A percentile compares a stretch with the other conserved stretches of the same genome.
These are phyloP conservation scores for Trematomus loennbergii DNA, from an alignment of 2,113 vertebrate species.

Conservation along the genomic window DNA sequence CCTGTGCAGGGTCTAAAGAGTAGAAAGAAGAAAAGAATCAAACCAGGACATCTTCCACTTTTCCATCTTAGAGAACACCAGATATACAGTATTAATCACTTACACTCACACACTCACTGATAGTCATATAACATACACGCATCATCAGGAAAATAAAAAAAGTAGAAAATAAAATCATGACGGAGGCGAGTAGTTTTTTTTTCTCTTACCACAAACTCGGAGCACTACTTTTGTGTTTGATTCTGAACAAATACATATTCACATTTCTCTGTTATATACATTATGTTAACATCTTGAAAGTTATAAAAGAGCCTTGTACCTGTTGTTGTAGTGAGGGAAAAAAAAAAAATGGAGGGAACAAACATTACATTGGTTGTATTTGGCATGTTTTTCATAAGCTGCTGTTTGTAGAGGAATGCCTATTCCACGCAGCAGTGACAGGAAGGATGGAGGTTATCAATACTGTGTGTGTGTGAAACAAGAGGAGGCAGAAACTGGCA, in stretches of 20 bases:
- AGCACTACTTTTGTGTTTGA: conserved; percentile 78
- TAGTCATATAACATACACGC: conserved; percentile 76
- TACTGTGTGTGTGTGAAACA: neutral
- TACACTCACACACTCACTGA: conserved; percentile 73
- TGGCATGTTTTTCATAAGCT: conserved; percentile 71
- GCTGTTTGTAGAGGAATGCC: conserved; percentile 63
- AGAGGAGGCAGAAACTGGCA: conserved; percentile 33
- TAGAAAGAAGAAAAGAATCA: conserved; percentile 64
- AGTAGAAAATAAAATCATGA: conserved; percentile 69
- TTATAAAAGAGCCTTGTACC: conserved; percentile 80
- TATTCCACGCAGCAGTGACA: conserved; percentile 49
- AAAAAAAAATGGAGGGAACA: conserved; percentile 49
- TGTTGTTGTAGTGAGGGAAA: conserved; percentile 70
- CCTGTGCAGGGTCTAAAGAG: conserved; percentile 78
- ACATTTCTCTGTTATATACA: conserved; percentile 87
- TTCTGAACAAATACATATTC: conserved; percentile 85
- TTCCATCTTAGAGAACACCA: conserved; percentile 83
- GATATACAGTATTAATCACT: conserved; percentile 87
- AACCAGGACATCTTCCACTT: conserved; percentile 79
- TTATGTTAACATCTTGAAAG: conserved; percentile 74
- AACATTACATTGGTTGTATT: conserved; percentile 68
- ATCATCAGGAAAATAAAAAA: conserved; percentile 66
- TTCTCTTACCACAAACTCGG: conserved; percentile 81
- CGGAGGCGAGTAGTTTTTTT: conserved; percentile 79
- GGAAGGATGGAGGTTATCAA: neutral